phyloP scores from a whole-genome alignment of 2,888 invertebrate species.

The Eupithecia abbreviata region DNA sequence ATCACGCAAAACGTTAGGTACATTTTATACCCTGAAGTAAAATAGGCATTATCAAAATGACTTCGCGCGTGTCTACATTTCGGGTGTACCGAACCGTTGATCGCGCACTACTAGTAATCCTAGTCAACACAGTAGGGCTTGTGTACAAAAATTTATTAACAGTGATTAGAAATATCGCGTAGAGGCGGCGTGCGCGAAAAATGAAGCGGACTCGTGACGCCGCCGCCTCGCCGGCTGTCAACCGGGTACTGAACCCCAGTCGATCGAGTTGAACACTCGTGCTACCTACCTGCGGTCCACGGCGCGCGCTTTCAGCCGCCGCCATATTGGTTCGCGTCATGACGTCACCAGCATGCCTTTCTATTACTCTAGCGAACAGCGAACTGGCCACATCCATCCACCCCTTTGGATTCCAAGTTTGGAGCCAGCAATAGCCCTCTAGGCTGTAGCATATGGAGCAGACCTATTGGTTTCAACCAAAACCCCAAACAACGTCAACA shows the following conservation, averaged over 20 bases:
- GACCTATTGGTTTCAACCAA: not conserved
- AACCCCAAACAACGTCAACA: not conserved
- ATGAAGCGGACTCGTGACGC: conserved; percentile 63
- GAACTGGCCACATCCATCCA: conserved; percentile 33
- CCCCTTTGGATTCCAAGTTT: conserved; percentile 8
- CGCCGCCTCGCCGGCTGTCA: conserved; percentile 82
- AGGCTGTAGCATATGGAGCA: not conserved
- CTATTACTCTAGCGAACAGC: conserved; percentile 13
- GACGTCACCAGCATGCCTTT: conserved; percentile 64
- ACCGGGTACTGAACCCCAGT: conserved; percentile 81
- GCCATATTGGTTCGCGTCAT: conserved; percentile 71
- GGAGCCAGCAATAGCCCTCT: not conserved
- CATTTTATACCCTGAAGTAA: conserved; percentile 57
- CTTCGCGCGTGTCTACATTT: conserved; percentile 52
- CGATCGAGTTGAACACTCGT: conserved; percentile 65
- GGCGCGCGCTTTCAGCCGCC: conserved; percentile 69
- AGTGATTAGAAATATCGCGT: conserved; percentile 72
- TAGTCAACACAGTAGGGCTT: conserved; percentile 56
- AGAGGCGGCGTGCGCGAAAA: conserved; percentile 78
- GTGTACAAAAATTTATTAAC: conserved; percentile 74
- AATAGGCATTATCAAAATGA: conserved; percentile 64
- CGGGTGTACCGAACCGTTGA: conserved; percentile 29
- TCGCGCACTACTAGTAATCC: conserved; percentile 53
- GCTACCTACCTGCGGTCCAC: conserved; percentile 52
- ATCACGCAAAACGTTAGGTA: conserved; percentile 49